Percentiles rank a stretch among this genome's conserved stretches.
Conservation (phyloP, 2,888 invertebrate genomes). For the Epinotia ramella region DNA sequence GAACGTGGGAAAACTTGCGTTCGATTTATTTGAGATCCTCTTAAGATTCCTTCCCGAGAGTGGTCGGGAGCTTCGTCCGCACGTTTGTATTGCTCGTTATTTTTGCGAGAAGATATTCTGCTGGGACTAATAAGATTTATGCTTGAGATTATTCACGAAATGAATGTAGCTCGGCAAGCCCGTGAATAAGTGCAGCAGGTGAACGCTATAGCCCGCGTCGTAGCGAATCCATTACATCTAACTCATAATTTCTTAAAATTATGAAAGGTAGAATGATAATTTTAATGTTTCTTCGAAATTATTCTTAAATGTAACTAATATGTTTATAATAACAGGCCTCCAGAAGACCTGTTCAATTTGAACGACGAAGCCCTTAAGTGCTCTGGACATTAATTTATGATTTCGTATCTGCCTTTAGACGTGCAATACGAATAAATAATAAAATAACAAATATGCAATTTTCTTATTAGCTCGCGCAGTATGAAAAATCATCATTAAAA, state of each 20-base stretch:
- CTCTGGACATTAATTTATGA: too few relatives aligned
- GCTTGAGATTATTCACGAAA: conserved; percentile 25
- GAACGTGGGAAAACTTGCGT: conserved; percentile 43
- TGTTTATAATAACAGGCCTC: too few relatives aligned
- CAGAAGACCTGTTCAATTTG: too few relatives aligned
- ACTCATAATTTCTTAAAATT: background rate
- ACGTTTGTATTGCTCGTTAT: conserved; percentile 39
- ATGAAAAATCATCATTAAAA: background rate
- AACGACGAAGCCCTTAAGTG: too few relatives aligned
- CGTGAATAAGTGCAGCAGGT: conserved; percentile 17
- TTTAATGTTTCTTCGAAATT: too few relatives aligned
- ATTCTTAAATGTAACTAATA: background rate
- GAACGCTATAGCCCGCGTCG: background rate
- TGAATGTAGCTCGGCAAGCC: conserved; percentile 8
- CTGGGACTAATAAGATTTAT: conserved; percentile 29
- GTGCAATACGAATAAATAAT: too few relatives aligned
- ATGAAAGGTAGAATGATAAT: background rate
- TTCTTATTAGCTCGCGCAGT: too few relatives aligned
- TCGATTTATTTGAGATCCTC: conserved; percentile 47
- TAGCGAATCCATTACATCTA: background rate
- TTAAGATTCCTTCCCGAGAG: conserved; percentile 42
- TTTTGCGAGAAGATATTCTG: conserved; percentile 27
- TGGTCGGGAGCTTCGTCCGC: conserved; percentile 30
- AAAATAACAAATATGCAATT: too few relatives aligned
- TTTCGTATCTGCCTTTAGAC: too few relatives aligned